Conservation (phyloP, 2,113 vertebrate species). For the Nesogale talazaci region DNA sequence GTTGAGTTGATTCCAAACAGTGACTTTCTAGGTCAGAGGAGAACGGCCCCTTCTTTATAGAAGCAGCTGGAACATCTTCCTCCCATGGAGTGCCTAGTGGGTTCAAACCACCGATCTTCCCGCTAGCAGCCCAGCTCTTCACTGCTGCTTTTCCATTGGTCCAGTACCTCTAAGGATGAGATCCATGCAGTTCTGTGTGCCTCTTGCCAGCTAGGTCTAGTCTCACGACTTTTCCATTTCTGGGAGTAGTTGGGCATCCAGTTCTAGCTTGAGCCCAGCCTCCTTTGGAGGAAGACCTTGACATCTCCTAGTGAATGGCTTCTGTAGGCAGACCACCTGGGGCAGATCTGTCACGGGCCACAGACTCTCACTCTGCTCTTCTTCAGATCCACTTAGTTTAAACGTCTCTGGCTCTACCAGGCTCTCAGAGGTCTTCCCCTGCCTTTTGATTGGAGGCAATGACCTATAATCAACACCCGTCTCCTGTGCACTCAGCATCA, state of each 20-base stretch:
- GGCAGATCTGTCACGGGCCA: background rate
- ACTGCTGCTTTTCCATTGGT: background rate
- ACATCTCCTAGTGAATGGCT: constrained; percentile 53
- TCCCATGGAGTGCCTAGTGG: background rate
- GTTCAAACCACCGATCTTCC: background rate
- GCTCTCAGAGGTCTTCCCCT: constrained; percentile 6
- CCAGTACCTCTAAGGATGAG: background rate
- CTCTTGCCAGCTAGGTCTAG: background rate
- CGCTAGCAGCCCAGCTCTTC: background rate
- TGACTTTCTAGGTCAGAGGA: background rate
- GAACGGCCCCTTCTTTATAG: background rate
- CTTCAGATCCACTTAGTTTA: constrained; percentile 60
- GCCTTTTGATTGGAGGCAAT: constrained; percentile 47
- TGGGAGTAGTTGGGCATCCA: background rate
- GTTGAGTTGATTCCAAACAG: background rate
- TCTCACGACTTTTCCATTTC: constrained; percentile 50
- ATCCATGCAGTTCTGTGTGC: background rate
- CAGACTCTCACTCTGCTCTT: constrained; percentile 35
- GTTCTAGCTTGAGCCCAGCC: background rate
- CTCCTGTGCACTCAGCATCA: background rate
- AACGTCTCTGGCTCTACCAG: constrained; percentile 28
- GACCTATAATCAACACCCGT: constrained; percentile 3
- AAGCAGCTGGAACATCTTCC: background rate
- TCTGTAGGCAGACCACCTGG: background rate
- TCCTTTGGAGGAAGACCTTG: constrained; percentile 23